phyloP scores from a whole-genome alignment of 2,888 invertebrate genomes.

The Lasioglossum morio region DNA sequence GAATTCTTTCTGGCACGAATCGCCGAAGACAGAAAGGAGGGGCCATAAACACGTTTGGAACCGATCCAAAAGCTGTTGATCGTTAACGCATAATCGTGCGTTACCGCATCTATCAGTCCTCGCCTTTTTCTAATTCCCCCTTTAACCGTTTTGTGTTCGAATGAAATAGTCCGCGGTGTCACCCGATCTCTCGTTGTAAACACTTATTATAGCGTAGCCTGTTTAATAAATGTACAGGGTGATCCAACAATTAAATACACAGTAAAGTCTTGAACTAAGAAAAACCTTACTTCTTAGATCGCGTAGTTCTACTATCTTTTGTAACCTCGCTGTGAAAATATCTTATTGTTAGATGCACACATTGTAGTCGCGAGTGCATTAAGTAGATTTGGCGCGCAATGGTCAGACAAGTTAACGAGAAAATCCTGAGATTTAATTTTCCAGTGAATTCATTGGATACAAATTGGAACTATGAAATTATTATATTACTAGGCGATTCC shows the following conservation, averaged over 20 bases:
- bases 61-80: constrained; percentile 43
- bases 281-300: too few species aligned
- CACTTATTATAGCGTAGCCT: not conserved
- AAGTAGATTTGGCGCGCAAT: not conserved
- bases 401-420: not conserved
- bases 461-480: not conserved
- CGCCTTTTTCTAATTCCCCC: constrained; percentile 10
- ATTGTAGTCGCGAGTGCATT: not conserved
- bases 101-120: constrained; percentile 1
- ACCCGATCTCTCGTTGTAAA: not conserved
- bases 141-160: not conserved
- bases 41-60: constrained; percentile 44
- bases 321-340: not conserved
- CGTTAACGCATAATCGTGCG: constrained; percentile 1
- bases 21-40: constrained; percentile 23
- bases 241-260: not conserved
- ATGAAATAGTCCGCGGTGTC: not conserved
- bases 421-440: not conserved
- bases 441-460: not conserved
- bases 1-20: constrained; percentile 41
- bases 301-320: too few species aligned
- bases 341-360: not conserved
- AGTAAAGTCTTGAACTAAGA: too few species aligned
- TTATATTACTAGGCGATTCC: not conserved
- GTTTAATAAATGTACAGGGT: not conserved